Base-by-base conservation (phyloP, 1,140 invertebrate species). In the Drosophila nebulosa region DNA sequence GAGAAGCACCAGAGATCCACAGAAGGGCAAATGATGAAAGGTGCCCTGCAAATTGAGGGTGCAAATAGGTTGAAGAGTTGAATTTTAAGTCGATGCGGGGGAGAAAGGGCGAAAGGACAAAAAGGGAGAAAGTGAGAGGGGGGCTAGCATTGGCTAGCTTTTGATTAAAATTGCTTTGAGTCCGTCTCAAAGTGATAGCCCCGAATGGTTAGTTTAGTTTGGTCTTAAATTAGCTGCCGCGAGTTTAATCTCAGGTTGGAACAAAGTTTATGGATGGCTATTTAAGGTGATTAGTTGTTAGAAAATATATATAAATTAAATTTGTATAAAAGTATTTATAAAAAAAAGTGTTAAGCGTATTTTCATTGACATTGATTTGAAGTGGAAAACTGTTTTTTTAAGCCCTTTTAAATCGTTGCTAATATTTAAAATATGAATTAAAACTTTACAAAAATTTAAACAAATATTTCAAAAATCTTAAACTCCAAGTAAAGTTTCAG, bases 141-240 rank as follows among this genome's bases (percentile, higher is more conserved):
- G 51, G 26, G 14, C 4, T 9, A 12, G 39, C 60, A 52, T 46
- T 39, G 36, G 12, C n/a, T n/a, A 55, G 51, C 27, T 68, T 78
- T 62, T 78, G 74, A 83, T 62, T 65, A 56, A n/a, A 57, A 57
- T 55, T 73, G 57, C 63, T 70, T 81, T 83, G 74, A 83, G 64
- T 59, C 57, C 78, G 67, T 50, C 59, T 56, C 32, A 46, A 69
- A 53, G 66, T 51, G 24, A 32, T n/a, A 18, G 5, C 5, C 14
- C n/a, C 24, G 16, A 32, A 7, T n/a, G 16, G 30, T 12, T 3
- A 10, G 30, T 10, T 4, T 9, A 18, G 12, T n/a, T 3, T 36
- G 35, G 35, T 3, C n/a, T 42, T 18, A 18, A 16, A 42, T 42
- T 42, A 18, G 16, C 16, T 18, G 16, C 16, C 6, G 10, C 3